Conservation (phyloP, 2,888 invertebrate genomes). For the Adineta ricciae region DNA sequence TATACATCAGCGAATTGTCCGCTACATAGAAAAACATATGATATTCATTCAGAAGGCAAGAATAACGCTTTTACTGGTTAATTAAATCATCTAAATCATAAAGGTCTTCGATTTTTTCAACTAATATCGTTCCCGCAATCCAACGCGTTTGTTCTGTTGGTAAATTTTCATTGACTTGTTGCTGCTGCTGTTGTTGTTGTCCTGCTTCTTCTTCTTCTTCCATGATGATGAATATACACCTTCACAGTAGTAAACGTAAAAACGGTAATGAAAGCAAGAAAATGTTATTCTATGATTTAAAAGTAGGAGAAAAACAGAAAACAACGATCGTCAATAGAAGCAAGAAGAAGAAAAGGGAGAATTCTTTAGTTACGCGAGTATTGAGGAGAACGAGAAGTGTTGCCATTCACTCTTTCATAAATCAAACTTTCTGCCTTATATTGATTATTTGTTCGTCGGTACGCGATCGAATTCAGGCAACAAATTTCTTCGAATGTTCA, state of each 20-base stretch:
- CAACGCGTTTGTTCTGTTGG: neutral
- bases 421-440: no score
- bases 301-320: neutral
- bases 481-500: no score
- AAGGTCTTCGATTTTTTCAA: neutral
- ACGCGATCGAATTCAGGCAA: no score
- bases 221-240: neutral
- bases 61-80: neutral
- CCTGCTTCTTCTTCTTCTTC: neutral
- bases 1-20: slow-evolving; percentile 1
- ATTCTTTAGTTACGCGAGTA: neutral
- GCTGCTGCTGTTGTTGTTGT: neutral
- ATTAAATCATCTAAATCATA: slow-evolving; percentile 1
- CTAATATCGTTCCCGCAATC: neutral
- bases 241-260: neutral
- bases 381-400: neutral
- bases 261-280: neutral
- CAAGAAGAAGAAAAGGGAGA: neutral
- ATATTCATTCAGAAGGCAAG: neutral
- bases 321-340: neutral
- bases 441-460: no score
- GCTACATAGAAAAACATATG: neutral
- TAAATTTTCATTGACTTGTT: neutral
- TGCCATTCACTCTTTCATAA: neutral
- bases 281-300: neutral